These are phyloP conservation scores for Gymnodraco acuticeps DNA, from an alignment of 2,797 vertebrate species.

Conservation along the genomic window DNA sequence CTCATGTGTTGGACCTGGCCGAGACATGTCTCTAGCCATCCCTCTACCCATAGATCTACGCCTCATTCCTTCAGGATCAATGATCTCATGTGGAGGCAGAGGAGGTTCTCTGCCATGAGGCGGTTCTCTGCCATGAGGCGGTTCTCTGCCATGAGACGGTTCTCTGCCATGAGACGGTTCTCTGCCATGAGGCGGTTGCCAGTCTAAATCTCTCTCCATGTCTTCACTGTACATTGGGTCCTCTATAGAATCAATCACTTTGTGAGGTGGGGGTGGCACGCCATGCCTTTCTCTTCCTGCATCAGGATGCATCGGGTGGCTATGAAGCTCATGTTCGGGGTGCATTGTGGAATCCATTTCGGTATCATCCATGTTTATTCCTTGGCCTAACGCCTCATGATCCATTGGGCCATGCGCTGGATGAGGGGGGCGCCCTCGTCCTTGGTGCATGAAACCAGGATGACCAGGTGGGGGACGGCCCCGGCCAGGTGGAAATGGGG, in stretches of 20 bases:
- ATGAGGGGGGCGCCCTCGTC: conserved; percentile 83
- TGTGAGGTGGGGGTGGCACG: conserved; percentile 83
- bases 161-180: conserved; percentile 82
- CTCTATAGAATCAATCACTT: conserved; percentile 70
- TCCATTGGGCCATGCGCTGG: conserved; percentile 81
- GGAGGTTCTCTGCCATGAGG: conserved; percentile 82
- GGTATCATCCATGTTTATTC: conserved; percentile 70
- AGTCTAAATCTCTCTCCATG: conserved; percentile 72
- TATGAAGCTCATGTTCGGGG: conserved; percentile 69
- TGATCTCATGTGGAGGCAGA: conserved; percentile 83
- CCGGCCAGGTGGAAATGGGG: conserved; percentile 81
- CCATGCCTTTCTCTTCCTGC: conserved; percentile 79
- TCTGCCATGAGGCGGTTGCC: conserved; percentile 78
- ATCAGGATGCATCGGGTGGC: conserved; percentile 78
- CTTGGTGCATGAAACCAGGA: conserved; percentile 84
- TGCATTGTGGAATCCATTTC: conserved; percentile 68
- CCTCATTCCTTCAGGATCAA: conserved; percentile 74
- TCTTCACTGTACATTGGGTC: conserved; percentile 72
- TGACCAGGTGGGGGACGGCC: conserved; percentile 81
- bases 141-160: conserved; percentile 79
- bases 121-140: conserved; percentile 80
- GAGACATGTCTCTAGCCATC: conserved; percentile 75
- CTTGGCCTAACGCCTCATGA: conserved; percentile 67
- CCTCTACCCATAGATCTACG: conserved; percentile 77
- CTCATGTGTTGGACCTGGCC: conserved; percentile 78